A percentile compares a stretch with the other conserved stretches of the same genome.
These are phyloP conservation scores for Tillus elongatus DNA, from an alignment of 2,888 invertebrate genomes.

Conservation along the genomic window DNA sequence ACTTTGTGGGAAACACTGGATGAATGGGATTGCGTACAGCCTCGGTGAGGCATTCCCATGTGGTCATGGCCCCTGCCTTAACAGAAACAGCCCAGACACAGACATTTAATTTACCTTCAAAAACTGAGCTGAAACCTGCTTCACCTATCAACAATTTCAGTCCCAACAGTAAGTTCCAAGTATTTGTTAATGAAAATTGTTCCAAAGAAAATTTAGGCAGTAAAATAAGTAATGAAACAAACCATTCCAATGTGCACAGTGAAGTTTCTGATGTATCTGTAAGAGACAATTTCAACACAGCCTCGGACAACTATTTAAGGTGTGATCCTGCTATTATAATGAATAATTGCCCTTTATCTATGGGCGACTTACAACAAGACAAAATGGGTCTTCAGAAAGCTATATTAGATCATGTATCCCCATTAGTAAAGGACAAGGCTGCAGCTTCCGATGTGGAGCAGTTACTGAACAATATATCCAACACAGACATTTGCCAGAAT, in stretches of 20 bases:
- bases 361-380: conserved; percentile 49
- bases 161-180: conserved; percentile 21
- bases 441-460: conserved; percentile 61
- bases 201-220: neutral
- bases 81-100: conserved; percentile 58
- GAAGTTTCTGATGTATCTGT: no score
- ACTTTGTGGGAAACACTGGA: conserved; percentile 38
- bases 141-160: conserved; percentile 31
- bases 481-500: conserved; percentile 11
- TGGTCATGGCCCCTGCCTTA: conserved; percentile 91
- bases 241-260: no score
- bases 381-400: conserved; percentile 47
- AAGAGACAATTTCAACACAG: no score
- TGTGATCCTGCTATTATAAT: conserved; percentile 37
- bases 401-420: no score
- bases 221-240: no score
- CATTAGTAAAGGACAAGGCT: no score
- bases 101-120: conserved; percentile 41
- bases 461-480: conserved; percentile 47
- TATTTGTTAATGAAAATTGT: neutral
- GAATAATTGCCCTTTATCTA: conserved; percentile 48
- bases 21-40: conserved; percentile 46
- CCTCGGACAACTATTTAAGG: conserved; percentile 31
- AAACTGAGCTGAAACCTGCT: conserved; percentile 29
- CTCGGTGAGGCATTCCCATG: conserved; percentile 50